Evolutionary conservation across 2,797 vertebrate genomes (phyloP).

Genomic region (Adelosebastes latens): DNA sequence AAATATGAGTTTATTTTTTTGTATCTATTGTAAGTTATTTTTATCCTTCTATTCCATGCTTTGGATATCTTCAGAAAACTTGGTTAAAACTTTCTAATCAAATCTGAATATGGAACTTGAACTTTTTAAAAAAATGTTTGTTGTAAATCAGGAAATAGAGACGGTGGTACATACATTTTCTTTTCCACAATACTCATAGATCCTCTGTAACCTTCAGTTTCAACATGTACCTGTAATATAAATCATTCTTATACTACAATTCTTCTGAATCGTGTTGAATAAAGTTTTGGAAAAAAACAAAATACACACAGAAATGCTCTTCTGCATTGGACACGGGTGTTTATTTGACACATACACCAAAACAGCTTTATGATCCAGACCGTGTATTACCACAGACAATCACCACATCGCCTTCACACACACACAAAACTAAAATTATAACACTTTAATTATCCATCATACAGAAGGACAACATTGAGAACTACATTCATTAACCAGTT

Average conservation of each 20-base stretch:
- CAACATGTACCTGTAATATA: background rate
- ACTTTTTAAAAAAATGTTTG: background rate
- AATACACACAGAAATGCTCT: background rate
- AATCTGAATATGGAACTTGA: background rate
- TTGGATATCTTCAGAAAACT: background rate
- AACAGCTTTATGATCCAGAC: slow-evolving; percentile 29
- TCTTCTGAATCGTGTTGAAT: background rate
- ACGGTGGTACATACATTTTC: no score
- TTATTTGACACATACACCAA: slow-evolving; percentile 63
- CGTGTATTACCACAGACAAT: background rate
- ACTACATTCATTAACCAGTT: slow-evolving; percentile 21
- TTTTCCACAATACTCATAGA: background rate
- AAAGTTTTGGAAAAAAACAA: no score
- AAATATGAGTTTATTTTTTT: background rate
- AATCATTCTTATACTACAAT: background rate
- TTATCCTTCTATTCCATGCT: background rate
- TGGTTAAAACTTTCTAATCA: background rate
- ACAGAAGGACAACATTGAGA: background rate
- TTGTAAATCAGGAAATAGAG: background rate
- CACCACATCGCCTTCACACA: background rate
- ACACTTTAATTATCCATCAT: slow-evolving; percentile 15
- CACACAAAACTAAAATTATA: background rate
- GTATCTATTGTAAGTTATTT: background rate
- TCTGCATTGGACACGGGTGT: slow-evolving; percentile 13
- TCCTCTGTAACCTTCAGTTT: background rate